Base-by-base conservation (phyloP, 2,113 vertebrate species). In the Neoarius graeffei region DNA sequence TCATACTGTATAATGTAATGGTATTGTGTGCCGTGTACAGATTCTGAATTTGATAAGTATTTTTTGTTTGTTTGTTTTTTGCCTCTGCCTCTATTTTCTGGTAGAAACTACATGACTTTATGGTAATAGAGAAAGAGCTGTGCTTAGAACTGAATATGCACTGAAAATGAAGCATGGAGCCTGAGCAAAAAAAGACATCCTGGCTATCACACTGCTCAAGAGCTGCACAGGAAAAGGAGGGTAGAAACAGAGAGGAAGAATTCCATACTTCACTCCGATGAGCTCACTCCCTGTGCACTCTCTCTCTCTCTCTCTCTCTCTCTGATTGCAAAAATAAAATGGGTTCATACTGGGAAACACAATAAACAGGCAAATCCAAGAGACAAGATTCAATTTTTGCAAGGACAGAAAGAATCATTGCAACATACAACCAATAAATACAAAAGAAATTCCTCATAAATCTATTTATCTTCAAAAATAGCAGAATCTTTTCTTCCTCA, bases 101-200 rank as follows among this genome's bases (percentile, higher is more conserved):
- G 69, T 35, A 35, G 20, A 54, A 69, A 79, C 35, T 11, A 25
- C 35, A 7, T 3, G 30, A 23, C 20, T 54, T 62, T 85, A 35
- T 81, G 73, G 48, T 27, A 42, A 66, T 14, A 42, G 13, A 81
- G 6, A 17, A 11, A 77, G 27, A 57, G 25, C 25, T 64, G 25
- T 74, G 42, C 17, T 73, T 23, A 60, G 10, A 52, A 85, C 4
- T 52, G 25, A 35, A 30, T 69, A 11, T 85, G 25, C 20, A 77
- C 56, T 50, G 35, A 52, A 17, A 57, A 30, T 19, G 30, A 66
- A 57, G 54, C 67, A 71, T 23, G 60, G 19, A 59, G 60, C 11
- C 48, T 69, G 83, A 88, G 62, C 48, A 67, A 88, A 90, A 48
- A 25, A 87, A 81, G 66, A 88, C 81, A 86, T 90, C 89, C 84